A percentile compares a stretch with the other conserved stretches of the same genome.
These are phyloP conservation scores for Chrysolina haemoptera DNA, from an alignment of 2,888 invertebrate genomes.

Conservation along the genomic window DNA sequence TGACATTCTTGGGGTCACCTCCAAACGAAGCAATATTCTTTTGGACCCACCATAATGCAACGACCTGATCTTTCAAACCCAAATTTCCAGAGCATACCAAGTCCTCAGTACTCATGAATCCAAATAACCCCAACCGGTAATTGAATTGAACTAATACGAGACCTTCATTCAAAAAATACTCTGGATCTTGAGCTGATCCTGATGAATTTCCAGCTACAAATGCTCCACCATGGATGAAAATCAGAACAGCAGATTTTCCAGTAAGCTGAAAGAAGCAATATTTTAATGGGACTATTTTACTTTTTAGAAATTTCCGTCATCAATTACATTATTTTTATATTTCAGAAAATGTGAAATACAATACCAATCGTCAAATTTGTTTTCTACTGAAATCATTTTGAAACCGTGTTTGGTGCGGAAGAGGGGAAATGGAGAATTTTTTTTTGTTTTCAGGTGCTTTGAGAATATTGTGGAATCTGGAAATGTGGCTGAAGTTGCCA, in stretches of 20 bases:
- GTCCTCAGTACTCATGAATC: conserved; percentile 50
- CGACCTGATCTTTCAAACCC: conserved; percentile 50
- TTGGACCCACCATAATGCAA: conserved; percentile 49
- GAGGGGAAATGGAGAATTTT: too few species aligned
- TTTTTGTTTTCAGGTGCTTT: too few species aligned
- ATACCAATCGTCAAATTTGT: too few species aligned
- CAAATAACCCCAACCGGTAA: conserved; percentile 45
- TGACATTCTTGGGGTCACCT: conserved; percentile 46
- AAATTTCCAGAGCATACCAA: conserved; percentile 42
- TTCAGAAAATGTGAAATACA: too few species aligned
- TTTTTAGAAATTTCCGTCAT: too few species aligned
- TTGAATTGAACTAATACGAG: conserved; percentile 29
- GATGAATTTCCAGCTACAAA: background rate
- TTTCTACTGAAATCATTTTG: too few species aligned
- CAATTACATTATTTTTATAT: too few species aligned
- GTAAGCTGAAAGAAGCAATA: background rate
- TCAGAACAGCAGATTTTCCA: background rate
- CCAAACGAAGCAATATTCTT: conserved; percentile 46
- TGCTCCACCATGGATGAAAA: background rate
- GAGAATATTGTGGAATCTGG: too few species aligned
- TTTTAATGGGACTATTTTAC: too few species aligned
- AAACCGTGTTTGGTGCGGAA: too few species aligned
- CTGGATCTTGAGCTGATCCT: conserved; percentile 27
- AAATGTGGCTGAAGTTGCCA: too few species aligned
- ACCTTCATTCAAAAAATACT: conserved; percentile 43